Evolutionary conservation across 1,140 invertebrate species (phyloP).

Genomic region (Zaprionus gabonicus): DNA sequence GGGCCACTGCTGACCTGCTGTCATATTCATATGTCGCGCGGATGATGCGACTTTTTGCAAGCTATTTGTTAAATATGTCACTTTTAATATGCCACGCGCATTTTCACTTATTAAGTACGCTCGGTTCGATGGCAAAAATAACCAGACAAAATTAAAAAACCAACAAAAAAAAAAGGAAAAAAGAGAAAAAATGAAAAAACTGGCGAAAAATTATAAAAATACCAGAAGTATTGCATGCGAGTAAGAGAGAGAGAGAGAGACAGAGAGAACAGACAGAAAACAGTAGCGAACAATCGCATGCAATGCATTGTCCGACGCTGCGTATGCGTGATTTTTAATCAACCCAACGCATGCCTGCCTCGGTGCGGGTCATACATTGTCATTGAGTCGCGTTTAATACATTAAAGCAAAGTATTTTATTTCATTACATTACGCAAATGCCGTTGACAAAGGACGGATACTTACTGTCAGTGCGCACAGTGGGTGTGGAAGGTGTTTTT

Average conservation of each 20-base stretch:
- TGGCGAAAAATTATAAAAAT: conserved; percentile 9
- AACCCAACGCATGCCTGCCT: conserved; percentile 30
- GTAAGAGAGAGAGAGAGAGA: not conserved
- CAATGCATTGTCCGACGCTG: conserved; percentile 53
- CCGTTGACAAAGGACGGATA: conserved; percentile 18
- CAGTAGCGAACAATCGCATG: conserved; percentile 20
- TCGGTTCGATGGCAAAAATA: conserved; percentile 50
- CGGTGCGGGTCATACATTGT: conserved; percentile 9
- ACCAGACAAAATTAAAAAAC: conserved; percentile 6
- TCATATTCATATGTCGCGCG: conserved; percentile 55
- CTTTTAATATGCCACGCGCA: conserved; percentile 67
- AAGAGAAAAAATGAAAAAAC: conserved; percentile 15
- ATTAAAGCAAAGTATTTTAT: conserved; percentile 58
- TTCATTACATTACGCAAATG: conserved; percentile 48
- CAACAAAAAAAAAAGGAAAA: not conserved
- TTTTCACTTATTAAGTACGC: conserved; percentile 72
- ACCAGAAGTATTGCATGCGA: not conserved
- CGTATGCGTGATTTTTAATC: conserved; percentile 70
- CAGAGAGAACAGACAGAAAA: not conserved
- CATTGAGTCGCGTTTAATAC: conserved; percentile 43
- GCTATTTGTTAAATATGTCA: conserved; percentile 71
- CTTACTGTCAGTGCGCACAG: conserved; percentile 14
- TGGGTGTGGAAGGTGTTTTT: not conserved
- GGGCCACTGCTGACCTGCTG: conserved; percentile 25
- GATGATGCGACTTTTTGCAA: conserved; percentile 56